phyloP scores from a whole-genome alignment of 2,888 invertebrate species.

The Melinaea menophilus region DNA sequence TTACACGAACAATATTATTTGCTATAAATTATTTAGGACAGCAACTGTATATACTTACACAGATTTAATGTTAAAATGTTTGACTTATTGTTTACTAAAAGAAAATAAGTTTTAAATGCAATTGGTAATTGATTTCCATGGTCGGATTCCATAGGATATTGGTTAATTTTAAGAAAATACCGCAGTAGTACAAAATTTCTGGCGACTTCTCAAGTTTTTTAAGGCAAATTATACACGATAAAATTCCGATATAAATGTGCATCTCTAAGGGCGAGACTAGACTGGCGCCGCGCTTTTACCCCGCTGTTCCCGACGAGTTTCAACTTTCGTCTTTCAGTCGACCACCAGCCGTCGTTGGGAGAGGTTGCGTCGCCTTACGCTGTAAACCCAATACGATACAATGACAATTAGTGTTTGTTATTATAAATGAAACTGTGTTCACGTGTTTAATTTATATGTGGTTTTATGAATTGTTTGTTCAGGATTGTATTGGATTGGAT shows the following conservation, averaged over 20 bases:
- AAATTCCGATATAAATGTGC: slow-evolving; percentile 51
- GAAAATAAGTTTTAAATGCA: too few species aligned
- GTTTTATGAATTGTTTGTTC: slow-evolving; percentile 43
- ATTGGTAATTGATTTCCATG: too few species aligned
- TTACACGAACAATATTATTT: too few species aligned
- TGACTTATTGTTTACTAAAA: too few species aligned
- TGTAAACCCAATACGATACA: slow-evolving; percentile 45
- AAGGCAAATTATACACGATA: slow-evolving; percentile 44
- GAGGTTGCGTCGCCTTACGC: slow-evolving; percentile 43
- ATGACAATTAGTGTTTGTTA: slow-evolving; percentile 43
- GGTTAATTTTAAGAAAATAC: too few species aligned
- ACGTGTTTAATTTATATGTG: slow-evolving; percentile 43
- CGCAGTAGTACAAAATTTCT: not conserved
- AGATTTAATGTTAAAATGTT: too few species aligned
- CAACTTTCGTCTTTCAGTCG: slow-evolving; percentile 45
- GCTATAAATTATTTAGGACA: too few species aligned
- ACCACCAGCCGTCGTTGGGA: slow-evolving; percentile 46
- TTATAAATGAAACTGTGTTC: slow-evolving; percentile 50
- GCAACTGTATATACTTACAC: too few species aligned
- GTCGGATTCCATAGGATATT: too few species aligned
- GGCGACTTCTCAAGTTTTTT: slow-evolving; percentile 2
- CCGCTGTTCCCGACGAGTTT: slow-evolving; percentile 45
- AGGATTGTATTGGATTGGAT: slow-evolving; percentile 41
- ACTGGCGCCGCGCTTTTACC: slow-evolving; percentile 76
- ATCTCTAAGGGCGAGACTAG: slow-evolving; percentile 75